A percentile compares a stretch with the other conserved stretches of the same genome.
Evolutionary conservation across 2,113 vertebrate species (phyloP).

Genomic region (Galemys pyrenaicus): DNA sequence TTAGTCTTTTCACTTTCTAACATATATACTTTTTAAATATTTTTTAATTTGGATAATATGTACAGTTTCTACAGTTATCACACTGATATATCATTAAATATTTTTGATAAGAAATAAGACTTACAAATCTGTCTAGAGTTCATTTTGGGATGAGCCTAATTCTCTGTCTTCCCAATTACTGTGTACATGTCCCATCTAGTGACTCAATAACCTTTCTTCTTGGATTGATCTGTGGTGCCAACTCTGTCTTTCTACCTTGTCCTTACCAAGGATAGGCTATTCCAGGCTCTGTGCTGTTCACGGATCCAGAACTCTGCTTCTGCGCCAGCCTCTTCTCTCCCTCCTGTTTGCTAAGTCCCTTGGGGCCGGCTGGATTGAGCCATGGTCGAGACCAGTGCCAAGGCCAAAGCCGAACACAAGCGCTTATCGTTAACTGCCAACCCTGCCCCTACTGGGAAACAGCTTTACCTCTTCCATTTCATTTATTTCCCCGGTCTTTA

Average conservation of each 20-base stretch:
- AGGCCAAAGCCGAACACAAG: not conserved
- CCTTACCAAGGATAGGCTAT: not conserved
- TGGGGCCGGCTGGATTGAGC: not conserved
- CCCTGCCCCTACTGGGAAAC: not conserved
- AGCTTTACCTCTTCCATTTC: not conserved
- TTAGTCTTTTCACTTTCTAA: not conserved
- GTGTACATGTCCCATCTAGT: not conserved
- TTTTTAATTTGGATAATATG: not conserved
- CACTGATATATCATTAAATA: not conserved
- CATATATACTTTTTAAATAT: not conserved
- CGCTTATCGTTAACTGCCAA: conserved; percentile 68
- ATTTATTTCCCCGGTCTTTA: too few species aligned
- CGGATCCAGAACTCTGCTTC: not conserved
- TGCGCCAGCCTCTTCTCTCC: not conserved
- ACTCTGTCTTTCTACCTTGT: not conserved
- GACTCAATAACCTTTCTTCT: not conserved
- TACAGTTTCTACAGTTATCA: not conserved
- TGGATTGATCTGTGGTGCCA: not conserved
- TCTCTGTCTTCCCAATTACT: not conserved
- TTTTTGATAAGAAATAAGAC: conserved; percentile 39
- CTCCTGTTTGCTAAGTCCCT: not conserved
- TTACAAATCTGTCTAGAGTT: not conserved
- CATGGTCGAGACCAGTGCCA: not conserved
- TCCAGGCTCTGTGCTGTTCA: not conserved
- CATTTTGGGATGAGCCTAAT: not conserved